Evolutionary conservation across 2,797 vertebrate species (phyloP).

Genomic region (Meriones psammophilus): DNA sequence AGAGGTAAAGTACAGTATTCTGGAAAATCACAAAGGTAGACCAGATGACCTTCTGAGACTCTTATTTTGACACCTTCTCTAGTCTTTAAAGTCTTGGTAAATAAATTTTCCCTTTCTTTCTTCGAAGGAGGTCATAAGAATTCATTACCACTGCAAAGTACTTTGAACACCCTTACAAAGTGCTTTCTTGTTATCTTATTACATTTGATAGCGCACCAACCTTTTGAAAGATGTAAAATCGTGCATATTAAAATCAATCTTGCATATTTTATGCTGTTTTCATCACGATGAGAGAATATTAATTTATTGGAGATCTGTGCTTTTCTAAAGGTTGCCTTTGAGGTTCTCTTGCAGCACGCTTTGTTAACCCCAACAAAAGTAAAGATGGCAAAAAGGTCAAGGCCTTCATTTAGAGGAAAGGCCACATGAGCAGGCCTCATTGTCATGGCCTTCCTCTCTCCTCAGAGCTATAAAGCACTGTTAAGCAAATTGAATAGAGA

Average conservation of each 20-base stretch:
- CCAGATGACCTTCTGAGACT: not conserved
- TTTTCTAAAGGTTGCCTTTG: conserved; percentile 59
- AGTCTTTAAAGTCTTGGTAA: not conserved
- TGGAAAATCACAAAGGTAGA: accelerated
- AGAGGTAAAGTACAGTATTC: not conserved
- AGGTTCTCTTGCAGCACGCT: not conserved
- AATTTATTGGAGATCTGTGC: conserved; percentile 46
- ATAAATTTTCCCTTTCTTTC: conserved; percentile 16
- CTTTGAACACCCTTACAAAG: conserved; percentile 69
- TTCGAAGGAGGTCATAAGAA: not conserved
- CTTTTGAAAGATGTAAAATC: conserved; percentile 63
- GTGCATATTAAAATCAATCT: conserved; percentile 74
- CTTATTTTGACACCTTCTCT: accelerated
- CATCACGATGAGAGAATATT: conserved; percentile 60
- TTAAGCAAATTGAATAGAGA: conserved; percentile 27
- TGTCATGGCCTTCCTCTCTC: not conserved
- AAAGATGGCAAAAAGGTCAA: not conserved
- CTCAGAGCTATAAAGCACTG: not conserved
- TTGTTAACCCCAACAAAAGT: not conserved
- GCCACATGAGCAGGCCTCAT: no score
- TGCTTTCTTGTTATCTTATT: conserved; percentile 71
- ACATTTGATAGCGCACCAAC: conserved; percentile 52
- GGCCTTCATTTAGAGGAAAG: not conserved
- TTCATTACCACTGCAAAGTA: conserved; percentile 45
- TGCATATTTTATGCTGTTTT: conserved; percentile 76